A percentile compares a stretch with the other conserved stretches of the same genome.
Evolutionary conservation across 2,113 vertebrate genomes (phyloP).

Genomic region (Camarhynchus parvulus): DNA sequence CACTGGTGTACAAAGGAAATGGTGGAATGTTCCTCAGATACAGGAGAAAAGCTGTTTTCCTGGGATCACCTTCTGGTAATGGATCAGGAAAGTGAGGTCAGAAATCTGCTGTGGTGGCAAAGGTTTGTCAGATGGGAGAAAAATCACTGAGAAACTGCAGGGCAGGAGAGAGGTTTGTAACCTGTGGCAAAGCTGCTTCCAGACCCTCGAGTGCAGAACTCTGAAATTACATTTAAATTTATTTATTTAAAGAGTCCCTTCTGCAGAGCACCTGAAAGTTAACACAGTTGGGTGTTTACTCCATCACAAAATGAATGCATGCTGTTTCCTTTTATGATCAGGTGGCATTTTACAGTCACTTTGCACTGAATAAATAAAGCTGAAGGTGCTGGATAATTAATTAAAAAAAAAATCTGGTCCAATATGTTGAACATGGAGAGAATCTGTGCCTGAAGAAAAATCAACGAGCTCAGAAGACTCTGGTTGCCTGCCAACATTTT

Average conservation of each 20-base stretch:
- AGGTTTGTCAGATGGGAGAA: neutral
- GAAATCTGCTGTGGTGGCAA: neutral
- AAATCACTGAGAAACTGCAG: neutral
- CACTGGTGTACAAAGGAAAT: neutral
- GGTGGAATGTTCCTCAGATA: neutral
- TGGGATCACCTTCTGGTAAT: neutral
- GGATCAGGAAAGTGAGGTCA: neutral
- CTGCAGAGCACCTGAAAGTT: neutral
- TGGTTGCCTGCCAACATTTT: constrained; percentile 12
- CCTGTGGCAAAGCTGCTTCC: neutral
- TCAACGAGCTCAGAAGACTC: neutral
- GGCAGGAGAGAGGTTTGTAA: neutral
- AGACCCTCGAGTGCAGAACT: neutral
- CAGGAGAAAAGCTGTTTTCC: neutral
- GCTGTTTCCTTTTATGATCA: neutral
- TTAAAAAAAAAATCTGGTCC: constrained; percentile 2
- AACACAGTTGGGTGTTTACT: neutral
- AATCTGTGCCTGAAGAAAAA: constrained; percentile 22
- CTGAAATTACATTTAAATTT: fast-evolving
- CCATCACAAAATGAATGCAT: neutral
- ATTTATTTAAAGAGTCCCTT: neutral
- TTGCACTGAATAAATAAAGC: constrained; percentile 58
- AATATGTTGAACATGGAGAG: neutral
- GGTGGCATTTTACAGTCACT: constrained; percentile 44
- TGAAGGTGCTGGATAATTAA: constrained; percentile 60